These are phyloP conservation scores for Odontesthes bonariensis DNA, from an alignment of 2,113 vertebrate genomes.

Conservation along the genomic window DNA sequence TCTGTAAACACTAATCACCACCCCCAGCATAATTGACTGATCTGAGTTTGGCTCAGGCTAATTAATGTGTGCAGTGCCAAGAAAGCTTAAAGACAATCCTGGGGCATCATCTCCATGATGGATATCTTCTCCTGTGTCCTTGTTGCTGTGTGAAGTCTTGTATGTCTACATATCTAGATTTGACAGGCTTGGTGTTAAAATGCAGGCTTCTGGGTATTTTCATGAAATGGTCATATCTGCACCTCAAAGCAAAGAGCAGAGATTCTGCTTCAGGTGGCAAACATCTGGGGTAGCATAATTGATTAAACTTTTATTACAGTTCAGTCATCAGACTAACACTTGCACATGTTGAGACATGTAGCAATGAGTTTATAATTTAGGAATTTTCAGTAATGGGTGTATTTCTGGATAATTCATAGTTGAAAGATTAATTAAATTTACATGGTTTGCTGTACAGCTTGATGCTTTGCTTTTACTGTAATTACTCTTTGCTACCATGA, in stretches of 20 bases:
- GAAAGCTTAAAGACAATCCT: conserved; percentile 81
- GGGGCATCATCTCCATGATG: conserved; percentile 71
- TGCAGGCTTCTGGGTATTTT: conserved; percentile 42
- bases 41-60: conserved; percentile 69
- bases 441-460: background rate
- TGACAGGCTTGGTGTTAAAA: conserved; percentile 55
- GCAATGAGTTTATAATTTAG: background rate
- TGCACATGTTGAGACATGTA: background rate
- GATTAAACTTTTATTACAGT: background rate
- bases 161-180: conserved; percentile 66
- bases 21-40: conserved; percentile 74
- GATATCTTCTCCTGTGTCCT: conserved; percentile 62
- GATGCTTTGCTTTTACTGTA: background rate
- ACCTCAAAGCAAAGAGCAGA: conserved; percentile 14
- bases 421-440: background rate
- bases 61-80: conserved; percentile 79
- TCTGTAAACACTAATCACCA: conserved; percentile 80
- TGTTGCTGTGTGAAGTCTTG: conserved; percentile 59
- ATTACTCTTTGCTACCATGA: too few species aligned
- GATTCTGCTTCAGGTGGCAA: conserved; percentile 1
- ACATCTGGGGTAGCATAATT: conserved; percentile 18
- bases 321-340: background rate
- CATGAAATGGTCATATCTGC: conserved; percentile 15
- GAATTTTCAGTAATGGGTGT: too few species aligned
- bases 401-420: background rate